Evolutionary conservation across 2,113 vertebrate species (phyloP).

Genomic region (Cettia cetti): DNA sequence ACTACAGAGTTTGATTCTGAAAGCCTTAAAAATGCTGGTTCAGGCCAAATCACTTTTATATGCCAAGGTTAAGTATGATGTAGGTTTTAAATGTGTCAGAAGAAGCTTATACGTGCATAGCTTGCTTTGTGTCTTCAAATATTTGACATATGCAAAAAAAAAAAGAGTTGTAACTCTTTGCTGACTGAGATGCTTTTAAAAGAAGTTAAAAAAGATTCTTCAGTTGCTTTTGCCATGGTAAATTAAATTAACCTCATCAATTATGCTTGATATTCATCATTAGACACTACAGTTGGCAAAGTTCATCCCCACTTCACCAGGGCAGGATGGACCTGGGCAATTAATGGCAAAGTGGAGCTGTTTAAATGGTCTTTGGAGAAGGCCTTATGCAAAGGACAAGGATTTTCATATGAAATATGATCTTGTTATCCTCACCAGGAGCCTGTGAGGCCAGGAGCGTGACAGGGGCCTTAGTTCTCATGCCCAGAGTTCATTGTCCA

Average conservation of each 20-base stretch:
- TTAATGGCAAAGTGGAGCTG: neutral
- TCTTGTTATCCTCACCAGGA: neutral
- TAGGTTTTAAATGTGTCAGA: neutral
- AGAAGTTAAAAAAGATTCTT: neutral
- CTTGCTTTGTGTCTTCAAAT: conserved; percentile 11
- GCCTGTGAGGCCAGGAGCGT: neutral
- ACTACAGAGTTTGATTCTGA: neutral
- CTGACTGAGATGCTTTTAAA: neutral
- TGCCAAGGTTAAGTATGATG: conserved; percentile 5
- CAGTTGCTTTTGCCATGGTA: rapidly evolving
- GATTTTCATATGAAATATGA: neutral
- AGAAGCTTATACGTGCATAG: neutral
- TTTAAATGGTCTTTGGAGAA: neutral
- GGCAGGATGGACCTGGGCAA: neutral
- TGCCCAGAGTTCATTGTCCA: neutral
- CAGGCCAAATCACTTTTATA: neutral
- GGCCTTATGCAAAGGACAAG: neutral
- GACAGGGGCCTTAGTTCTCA: neutral
- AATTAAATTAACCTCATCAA: neutral
- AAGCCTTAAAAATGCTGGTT: conserved; percentile 14
- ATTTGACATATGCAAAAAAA: neutral
- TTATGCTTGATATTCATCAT: neutral
- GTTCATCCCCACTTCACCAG: neutral
- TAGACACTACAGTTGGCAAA: neutral
- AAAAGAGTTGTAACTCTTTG: neutral